These are phyloP conservation scores for cattle (Bos taurus) DNA, from an alignment of 2,113 vertebrate genomes.

Conservation along the genomic window DNA sequence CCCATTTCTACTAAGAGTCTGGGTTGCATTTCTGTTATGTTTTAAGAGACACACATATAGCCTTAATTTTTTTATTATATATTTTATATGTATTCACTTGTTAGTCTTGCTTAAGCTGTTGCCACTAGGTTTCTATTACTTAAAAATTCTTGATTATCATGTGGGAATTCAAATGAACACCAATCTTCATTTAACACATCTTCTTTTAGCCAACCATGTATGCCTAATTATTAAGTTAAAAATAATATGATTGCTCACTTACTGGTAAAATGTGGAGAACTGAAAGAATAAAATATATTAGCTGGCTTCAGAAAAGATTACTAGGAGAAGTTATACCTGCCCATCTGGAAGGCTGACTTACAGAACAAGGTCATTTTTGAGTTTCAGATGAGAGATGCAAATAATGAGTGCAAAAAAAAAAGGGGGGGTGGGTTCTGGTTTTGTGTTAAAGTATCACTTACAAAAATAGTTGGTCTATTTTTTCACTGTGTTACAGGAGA, in stretches of 20 bases:
- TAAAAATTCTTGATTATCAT: neutral
- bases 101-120: neutral
- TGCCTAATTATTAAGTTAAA: neutral
- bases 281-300: neutral
- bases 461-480: neutral
- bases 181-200: neutral
- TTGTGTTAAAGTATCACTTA: neutral
- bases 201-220: neutral
- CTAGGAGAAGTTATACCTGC: neutral
- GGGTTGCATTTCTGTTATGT: neutral
- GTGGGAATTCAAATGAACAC: neutral
- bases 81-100: neutral
- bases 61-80: neutral
- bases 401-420: neutral
- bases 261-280: neutral
- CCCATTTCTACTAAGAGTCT: neutral
- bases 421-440: neutral
- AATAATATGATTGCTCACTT: neutral
- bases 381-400: neutral
- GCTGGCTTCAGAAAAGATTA: neutral
- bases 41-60: neutral
- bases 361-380: neutral
- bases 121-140: neutral
- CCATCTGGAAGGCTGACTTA: neutral
- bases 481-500: neutral